phyloP scores from a whole-genome alignment of 2,888 invertebrate genomes.

The Caenorhabditis sp. region DNA sequence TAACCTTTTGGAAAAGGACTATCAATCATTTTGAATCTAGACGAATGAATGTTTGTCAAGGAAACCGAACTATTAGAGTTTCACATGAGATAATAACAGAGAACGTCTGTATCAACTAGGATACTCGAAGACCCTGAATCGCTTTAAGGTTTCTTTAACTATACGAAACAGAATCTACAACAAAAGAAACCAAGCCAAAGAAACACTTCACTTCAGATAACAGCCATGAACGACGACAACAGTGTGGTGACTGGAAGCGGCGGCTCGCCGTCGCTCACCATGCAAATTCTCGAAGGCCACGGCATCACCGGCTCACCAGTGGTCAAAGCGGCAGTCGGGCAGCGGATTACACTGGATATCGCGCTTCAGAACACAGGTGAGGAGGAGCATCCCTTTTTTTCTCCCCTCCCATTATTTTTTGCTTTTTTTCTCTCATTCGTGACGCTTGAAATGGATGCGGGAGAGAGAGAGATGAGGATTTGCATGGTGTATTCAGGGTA shows the following conservation, averaged over 20 bases:
- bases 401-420: not conserved
- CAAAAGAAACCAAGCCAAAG: too few relatives aligned
- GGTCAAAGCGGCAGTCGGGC: constrained; percentile 79
- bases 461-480: not conserved
- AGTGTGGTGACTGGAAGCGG: constrained; percentile 80
- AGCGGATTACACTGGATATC: constrained; percentile 81
- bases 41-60: too few relatives aligned
- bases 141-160: constrained; percentile 1
- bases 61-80: too few relatives aligned
- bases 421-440: constrained; percentile 5
- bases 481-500: not conserved
- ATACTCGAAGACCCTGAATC: too few relatives aligned
- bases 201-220: constrained; percentile 37
- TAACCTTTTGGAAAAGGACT: too few relatives aligned
- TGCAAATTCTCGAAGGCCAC: constrained; percentile 81
- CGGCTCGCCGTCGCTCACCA: constrained; percentile 76
- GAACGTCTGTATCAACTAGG: too few relatives aligned
- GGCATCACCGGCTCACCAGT: constrained; percentile 77
- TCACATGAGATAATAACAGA: too few relatives aligned
- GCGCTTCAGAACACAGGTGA: constrained; percentile 81
- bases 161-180: too few relatives aligned
- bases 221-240: constrained; percentile 67
- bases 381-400: constrained; percentile 24
- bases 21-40: too few relatives aligned
- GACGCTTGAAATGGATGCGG: constrained; percentile 3